Evolutionary conservation across 2,113 vertebrate genomes (phyloP), one percentile per base, ranked within the genome.

Genomic region (Malurus melanocephalus): DNA sequence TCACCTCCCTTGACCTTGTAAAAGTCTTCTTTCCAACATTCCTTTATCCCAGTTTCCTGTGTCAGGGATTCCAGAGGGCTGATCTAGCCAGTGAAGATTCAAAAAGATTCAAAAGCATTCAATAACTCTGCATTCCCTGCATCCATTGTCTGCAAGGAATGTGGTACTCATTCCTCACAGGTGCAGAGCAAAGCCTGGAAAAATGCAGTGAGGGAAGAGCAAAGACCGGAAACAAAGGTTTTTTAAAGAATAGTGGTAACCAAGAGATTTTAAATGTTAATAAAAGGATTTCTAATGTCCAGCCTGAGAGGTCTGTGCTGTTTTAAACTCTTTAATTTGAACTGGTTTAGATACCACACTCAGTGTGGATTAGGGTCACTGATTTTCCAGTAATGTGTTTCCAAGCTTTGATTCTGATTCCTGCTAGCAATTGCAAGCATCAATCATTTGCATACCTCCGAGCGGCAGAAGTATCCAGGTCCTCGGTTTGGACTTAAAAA

Each of bases 1-100:
- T 48, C 27, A 40, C 10, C 28, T 48, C 13, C 14, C 43, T 56
- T 0, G 0, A 48, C 17, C 28, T 57, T 48, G 42, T 2, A 2
- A 21, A 56, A 56, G 11, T 21, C 22, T 48, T 57, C n/a, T 28
- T 67, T 40, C 62, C 22, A 27, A 17, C 4, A 3, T 13, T 33
- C 27, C 33, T 40, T 30, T 30, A 57, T 40, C 33, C 77, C 19
- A 27, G 8, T 40, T 17, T 67, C 33, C 28, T 22, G 8, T 48
- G 22, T n/a, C 43, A 67, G 43, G 22, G 7, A 7, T 17, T 57
- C 27, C 26, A 28, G 27, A 48, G 22, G 52, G n/a, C 6, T 48
- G 27, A 12, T 35, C 40, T 33, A 21, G 16, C 20, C 52, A 6
- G 5, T n/a, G 43, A 33, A 48, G 62, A 48, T 17, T 33, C 33